Evolutionary conservation across 1,140 invertebrate species (phyloP).

Genomic region (Platyscapa corneri): DNA sequence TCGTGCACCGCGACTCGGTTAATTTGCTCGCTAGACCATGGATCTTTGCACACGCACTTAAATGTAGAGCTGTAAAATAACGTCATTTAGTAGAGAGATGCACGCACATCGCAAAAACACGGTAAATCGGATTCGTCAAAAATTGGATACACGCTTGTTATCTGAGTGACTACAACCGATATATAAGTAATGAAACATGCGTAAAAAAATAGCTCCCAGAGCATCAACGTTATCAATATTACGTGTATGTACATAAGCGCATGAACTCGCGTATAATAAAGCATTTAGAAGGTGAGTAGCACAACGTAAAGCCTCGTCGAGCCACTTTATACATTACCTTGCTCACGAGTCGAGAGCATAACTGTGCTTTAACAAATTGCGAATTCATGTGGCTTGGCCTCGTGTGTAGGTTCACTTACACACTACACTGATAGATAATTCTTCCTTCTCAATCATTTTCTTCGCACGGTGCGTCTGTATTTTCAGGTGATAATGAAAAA

Average conservation of each 20-base stretch:
- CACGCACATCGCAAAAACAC: background rate
- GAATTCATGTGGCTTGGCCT: constrained; percentile 21
- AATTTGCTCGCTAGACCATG: constrained; percentile 71
- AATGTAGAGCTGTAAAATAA: background rate
- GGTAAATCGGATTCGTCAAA: constrained; percentile 11
- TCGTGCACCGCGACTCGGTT: constrained; percentile 63
- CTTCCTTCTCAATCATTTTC: background rate
- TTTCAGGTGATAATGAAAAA: constrained; percentile 22
- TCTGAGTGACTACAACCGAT: too few relatives aligned
- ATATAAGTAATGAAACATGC: too few relatives aligned
- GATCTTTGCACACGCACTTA: background rate
- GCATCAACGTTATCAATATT: background rate
- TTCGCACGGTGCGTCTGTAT: background rate
- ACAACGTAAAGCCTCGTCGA: background rate
- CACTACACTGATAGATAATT: background rate
- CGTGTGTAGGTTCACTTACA: background rate
- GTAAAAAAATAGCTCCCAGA: background rate
- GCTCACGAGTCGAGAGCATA: constrained; percentile 13
- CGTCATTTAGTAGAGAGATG: background rate
- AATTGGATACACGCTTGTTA: constrained; percentile 14
- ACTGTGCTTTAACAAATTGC: constrained; percentile 49
- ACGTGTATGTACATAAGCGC: background rate
- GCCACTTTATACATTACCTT: constrained; percentile 21
- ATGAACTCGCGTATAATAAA: background rate
- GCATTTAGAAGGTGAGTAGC: constrained; percentile 14